Conservation (phyloP, 64 coral and sea anemone genomes). For the Montipora foliosa region DNA sequence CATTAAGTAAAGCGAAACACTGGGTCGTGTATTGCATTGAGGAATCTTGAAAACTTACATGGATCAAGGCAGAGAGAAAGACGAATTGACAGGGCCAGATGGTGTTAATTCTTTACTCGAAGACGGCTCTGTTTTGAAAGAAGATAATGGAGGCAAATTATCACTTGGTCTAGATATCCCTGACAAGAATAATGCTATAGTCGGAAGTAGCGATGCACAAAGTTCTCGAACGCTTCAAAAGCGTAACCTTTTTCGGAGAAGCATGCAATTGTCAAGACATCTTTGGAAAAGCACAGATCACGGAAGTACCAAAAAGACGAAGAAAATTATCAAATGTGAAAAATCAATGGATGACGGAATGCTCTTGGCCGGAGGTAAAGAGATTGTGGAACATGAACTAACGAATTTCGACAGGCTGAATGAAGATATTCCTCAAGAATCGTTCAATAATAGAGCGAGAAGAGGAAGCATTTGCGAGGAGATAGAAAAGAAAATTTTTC, state of each 20-base stretch:
- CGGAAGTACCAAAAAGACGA: background rate
- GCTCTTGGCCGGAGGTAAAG: background rate
- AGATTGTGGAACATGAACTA: background rate
- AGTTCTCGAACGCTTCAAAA: background rate
- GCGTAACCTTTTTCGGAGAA: background rate
- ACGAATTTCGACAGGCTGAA: background rate
- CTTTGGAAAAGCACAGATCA: conserved; percentile 5
- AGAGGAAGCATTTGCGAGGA: conserved; percentile 48
- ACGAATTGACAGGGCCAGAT: background rate
- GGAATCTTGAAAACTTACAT: background rate
- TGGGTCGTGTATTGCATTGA: background rate
- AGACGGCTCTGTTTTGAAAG: background rate
- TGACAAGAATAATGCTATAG: background rate
- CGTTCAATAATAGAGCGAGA: background rate
- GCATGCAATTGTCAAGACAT: background rate
- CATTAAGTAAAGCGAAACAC: no score
- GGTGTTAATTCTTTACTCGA: no score
- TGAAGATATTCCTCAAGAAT: background rate
- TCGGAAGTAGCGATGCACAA: background rate
- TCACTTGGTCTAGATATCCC: no score
- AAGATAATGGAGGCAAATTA: background rate
- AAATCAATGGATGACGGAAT: conserved; percentile 26
- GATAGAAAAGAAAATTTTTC: conserved; percentile 32
- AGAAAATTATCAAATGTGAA: background rate
- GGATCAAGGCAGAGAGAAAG: background rate